Evolutionary conservation across 2,888 invertebrate species (phyloP), one percentile per base, ranked within the genome.

Genomic region (Monoplex corrugatus): DNA sequence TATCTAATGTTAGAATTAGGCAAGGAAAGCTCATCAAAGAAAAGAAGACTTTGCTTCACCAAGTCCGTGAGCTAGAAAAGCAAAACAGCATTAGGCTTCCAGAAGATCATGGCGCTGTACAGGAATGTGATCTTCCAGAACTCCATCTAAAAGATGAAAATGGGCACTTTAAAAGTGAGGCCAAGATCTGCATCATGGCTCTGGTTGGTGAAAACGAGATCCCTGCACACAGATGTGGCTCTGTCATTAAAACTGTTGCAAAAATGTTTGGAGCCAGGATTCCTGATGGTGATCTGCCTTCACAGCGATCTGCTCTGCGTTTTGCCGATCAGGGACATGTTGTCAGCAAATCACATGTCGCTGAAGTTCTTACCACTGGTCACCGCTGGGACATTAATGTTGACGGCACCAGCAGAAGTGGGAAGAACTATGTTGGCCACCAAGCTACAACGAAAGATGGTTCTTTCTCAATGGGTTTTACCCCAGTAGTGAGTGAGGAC

Each of bases 261-360:
- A 2, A 57, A 16, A 40, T 85, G 19, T 57, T 57, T 38, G 85
- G 85, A 38, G 85, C 85, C 5, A 85, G 85, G 2, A 28, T 83
- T 78, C 57, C 85, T 2, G 85, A 85, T 6, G 2, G 63, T 38
- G 63, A 85, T 35, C 38, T 85, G 38, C 85, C 85, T 19, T 85
- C 85, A 0, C 63, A 85, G 38, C 40, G 85, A 0, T 44, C 85
- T n/a, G 85, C 85, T 23, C 38, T 85, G 63, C 85, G 63, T 8
- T 85, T 85, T 85, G 85, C 85, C 40, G 85, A 85, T 23, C 85
- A 85, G n/a, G 38, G 28, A 13, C 85, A 85, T 63, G 85, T 85
- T 3, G 28, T 85, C 85, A 85, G 85, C 85, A 85, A 85, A 38
- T 23, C 85, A n/a, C 85, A 85, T 63, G 85, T 85, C 23, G 85